phyloP scores from a whole-genome alignment of 2,888 invertebrate species.

The Nephrotoma flavescens region DNA sequence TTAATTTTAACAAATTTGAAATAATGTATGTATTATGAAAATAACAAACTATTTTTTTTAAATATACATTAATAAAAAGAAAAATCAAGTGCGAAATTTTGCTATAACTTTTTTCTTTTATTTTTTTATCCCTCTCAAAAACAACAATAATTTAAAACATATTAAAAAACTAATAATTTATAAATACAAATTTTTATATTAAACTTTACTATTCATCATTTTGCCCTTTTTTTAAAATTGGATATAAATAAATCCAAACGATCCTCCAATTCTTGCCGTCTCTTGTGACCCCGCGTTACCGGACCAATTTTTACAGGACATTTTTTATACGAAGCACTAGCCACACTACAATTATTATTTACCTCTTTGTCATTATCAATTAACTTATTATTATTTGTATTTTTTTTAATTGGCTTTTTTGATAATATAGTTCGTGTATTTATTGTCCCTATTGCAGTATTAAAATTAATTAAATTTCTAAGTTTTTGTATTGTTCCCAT shows the following conservation, averaged over 20 bases:
- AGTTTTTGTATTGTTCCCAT: background rate
- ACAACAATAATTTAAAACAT: background rate
- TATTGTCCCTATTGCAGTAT: background rate
- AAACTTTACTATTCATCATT: conserved; percentile 2
- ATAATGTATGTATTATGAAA: no score
- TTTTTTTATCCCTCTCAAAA: background rate
- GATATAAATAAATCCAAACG: conserved; percentile 10
- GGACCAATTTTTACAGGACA: conserved; percentile 3
- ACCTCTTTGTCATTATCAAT: background rate
- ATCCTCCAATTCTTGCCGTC: conserved; percentile 11
- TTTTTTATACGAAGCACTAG: background rate
- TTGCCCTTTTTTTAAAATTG: background rate
- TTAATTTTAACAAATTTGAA: no score
- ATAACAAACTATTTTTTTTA: no score
- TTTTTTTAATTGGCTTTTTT: background rate
- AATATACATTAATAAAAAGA: no score
- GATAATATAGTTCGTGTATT: background rate
- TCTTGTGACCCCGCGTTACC: conserved; percentile 9
- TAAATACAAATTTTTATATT: background rate
- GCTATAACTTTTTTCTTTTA: background rate
- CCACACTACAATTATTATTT: background rate
- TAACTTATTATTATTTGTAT: background rate
- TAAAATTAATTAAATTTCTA: background rate
- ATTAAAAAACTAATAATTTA: conserved; percentile 1
- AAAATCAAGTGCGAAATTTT: no score